Evolutionary conservation across 2,888 invertebrate species (phyloP), one percentile per base, ranked within the genome.

Genomic region (Asteroscopus sphinx): DNA sequence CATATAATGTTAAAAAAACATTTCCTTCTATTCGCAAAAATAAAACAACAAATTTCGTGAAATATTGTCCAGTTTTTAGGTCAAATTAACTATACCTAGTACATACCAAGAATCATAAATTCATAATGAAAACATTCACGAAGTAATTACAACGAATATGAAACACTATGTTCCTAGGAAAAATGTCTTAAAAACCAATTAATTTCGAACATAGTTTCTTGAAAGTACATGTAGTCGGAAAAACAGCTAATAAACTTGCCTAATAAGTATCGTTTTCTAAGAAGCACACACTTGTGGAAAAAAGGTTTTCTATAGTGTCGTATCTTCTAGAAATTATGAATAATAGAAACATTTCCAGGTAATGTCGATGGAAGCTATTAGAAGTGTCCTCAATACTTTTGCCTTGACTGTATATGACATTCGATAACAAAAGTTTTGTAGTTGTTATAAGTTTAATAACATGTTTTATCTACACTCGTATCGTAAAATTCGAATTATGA

Each of bases 181-280:
- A 55, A 56, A 30, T n/a, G 36, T 39, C 7, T 9, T 16, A 2
- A 15, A 13, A 15, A 13, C 12, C 13, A 28, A 57, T 57, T 70
- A 45, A 52, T 56, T 48, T 40, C 6, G 30, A 37, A 35, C 28
- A 28, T 12, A 16, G 15, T 63, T 63, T 46, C 35, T 16, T 35
- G 42, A 39, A 62, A 54, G 37, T 36, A 32, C 28, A 39, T 17
- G 16, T 40, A 26, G 25, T 69, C 36, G 7, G 32, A 16, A 54
- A 47, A 64, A 16, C 45, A 25, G 13, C 54, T 52, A 66, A 71
- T 65, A 51, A 66, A 71, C 35, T 52, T 35, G 37, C 17, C 21
- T 71, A 30, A 37, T 42, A 62, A 44, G 54, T 52, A 55, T 21
- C 26, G 33, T 45, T 44, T 70, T 48, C 54, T 45, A 71, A 71